These are phyloP conservation scores for Cavia aperea DNA, from an alignment of 2,113 vertebrate species.

Conservation along the genomic window DNA sequence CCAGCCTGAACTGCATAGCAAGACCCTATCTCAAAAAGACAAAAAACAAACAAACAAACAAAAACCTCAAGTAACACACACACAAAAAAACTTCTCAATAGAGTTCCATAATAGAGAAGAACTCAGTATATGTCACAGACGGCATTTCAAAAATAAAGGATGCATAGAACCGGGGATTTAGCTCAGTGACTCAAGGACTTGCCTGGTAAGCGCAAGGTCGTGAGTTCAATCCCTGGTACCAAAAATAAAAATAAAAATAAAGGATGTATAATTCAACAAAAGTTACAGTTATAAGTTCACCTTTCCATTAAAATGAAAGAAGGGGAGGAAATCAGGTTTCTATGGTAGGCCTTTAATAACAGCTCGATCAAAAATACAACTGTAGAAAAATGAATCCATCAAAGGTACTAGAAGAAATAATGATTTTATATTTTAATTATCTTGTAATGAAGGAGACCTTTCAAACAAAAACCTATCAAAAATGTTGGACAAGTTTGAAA, in stretches of 20 bases:
- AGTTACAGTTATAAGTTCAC: background rate
- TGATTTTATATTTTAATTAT: background rate
- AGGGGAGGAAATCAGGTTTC: background rate
- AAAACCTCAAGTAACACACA: too few species aligned
- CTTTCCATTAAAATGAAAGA: background rate
- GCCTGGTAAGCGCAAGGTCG: too few species aligned
- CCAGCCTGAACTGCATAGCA: too few species aligned
- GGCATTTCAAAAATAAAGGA: background rate
- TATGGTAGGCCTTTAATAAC: background rate
- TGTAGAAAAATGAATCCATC: background rate
- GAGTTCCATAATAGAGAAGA: background rate
- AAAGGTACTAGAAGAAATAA: slow-evolving; percentile 22
- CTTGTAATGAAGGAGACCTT: background rate
- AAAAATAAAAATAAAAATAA: background rate
- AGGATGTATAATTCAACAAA: background rate
- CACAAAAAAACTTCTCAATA: background rate
- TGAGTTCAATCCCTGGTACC: too few species aligned
- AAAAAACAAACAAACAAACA: too few species aligned
- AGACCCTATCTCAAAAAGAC: too few species aligned
- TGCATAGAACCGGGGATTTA: background rate
- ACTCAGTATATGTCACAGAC: background rate
- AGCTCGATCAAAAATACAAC: slow-evolving; percentile 25
- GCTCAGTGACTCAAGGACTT: too few species aligned
- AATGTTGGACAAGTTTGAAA: background rate
- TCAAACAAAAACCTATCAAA: background rate